These are phyloP conservation scores for Dromaius novaehollandiae DNA, from an alignment of 2,113 vertebrate genomes.

Conservation along the genomic window DNA sequence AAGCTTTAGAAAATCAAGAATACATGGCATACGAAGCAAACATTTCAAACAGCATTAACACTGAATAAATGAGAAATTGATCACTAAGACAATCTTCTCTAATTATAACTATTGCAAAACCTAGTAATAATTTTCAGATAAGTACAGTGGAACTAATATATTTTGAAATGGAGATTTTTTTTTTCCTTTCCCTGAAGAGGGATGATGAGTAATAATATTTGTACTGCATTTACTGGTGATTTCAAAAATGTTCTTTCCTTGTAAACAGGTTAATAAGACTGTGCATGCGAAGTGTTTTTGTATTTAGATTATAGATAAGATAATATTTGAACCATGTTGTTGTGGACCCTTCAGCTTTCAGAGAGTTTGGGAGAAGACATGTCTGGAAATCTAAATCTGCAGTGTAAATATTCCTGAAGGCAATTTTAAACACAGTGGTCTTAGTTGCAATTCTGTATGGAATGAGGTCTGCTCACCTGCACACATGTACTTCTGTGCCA, in stretches of 20 bases:
- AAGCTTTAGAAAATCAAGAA: not conserved
- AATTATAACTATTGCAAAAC: constrained; percentile 10
- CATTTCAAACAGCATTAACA: not conserved
- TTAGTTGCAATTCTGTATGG: not conserved
- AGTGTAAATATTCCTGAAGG: not conserved
- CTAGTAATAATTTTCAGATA: not conserved
- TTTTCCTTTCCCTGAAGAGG: not conserved
- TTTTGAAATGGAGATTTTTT: constrained; percentile 11
- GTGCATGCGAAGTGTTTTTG: not conserved
- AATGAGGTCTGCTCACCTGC: not conserved
- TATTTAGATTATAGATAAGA: not conserved
- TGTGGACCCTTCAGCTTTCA: not conserved
- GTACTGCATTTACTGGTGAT: not conserved
- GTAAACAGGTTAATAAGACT: not conserved
- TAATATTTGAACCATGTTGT: not conserved
- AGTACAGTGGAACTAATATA: not conserved
- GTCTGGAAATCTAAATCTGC: not conserved
- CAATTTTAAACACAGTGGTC: not conserved
- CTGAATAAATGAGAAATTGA: constrained; percentile 6
- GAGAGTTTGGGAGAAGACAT: not conserved
- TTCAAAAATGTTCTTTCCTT: not conserved
- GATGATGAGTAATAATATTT: not conserved
- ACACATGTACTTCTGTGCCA: fast-evolving
- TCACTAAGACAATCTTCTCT: not conserved
- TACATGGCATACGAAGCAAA: not conserved